Percentiles rank a stretch among this genome's conserved stretches.
Evolutionary conservation across 2,797 vertebrate species (phyloP).

Genomic region (Buphagus erythrorhynchus): DNA sequence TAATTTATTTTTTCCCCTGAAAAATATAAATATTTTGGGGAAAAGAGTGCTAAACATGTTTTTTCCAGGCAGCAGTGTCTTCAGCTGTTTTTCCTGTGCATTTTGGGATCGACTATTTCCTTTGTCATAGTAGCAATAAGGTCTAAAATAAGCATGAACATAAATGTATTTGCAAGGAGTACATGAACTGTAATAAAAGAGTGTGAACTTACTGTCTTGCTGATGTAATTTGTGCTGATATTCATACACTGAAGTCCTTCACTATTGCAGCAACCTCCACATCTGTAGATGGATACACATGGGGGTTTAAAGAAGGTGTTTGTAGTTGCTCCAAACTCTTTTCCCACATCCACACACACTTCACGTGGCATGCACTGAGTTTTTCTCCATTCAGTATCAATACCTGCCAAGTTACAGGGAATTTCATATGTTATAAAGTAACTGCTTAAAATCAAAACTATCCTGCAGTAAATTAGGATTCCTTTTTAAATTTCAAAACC

Average conservation of each 20-base stretch:
- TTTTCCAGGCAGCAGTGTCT: neutral
- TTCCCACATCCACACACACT: slow-evolving; percentile 98
- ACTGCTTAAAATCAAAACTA: slow-evolving; percentile 25
- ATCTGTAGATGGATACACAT: slow-evolving; percentile 99
- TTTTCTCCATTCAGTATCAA: slow-evolving; percentile 98
- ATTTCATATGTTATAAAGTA: slow-evolving; percentile 68
- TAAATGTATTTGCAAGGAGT: neutral
- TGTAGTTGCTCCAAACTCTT: slow-evolving; percentile 96
- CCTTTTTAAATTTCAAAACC: neutral
- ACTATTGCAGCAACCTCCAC: slow-evolving; percentile 98
- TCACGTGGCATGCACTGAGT: slow-evolving; percentile 96
- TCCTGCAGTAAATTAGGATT: neutral
- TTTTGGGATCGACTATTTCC: neutral
- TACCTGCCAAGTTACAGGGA: slow-evolving; percentile 88
- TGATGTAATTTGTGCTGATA: slow-evolving; percentile 93
- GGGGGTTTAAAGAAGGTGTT: slow-evolving; percentile 99
- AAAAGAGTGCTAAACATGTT: accelerated
- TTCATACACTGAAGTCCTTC: slow-evolving; percentile 96
- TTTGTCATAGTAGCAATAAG: neutral
- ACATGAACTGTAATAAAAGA: neutral
- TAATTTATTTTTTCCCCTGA: neutral
- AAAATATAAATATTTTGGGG: neutral
- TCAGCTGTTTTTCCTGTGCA: neutral
- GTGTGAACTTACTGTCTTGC: slow-evolving; percentile 91
- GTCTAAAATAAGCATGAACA: neutral